Conservation (phyloP, 1,140 invertebrate genomes). For the Hydropsyche tenuis region DNA sequence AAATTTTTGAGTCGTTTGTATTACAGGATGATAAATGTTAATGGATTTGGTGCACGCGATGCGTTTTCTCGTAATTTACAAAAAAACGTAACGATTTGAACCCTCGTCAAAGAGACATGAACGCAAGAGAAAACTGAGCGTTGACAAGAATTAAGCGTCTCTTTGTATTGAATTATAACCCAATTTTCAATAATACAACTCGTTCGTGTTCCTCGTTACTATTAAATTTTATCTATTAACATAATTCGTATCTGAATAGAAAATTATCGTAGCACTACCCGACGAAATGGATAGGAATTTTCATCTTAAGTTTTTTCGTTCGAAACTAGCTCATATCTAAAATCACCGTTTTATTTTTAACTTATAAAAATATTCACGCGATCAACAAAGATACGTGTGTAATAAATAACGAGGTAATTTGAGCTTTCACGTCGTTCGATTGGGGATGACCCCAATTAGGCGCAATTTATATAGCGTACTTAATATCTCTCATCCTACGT, state of each 20-base stretch:
- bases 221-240: too few relatives aligned
- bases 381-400: constrained; percentile 4
- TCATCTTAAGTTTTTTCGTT: too few relatives aligned
- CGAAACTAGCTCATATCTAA: too few relatives aligned
- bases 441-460: constrained; percentile 16
- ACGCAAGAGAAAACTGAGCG: not conserved
- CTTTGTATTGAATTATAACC: not conserved
- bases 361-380: not conserved
- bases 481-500: not conserved
- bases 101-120: not conserved
- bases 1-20: not conserved
- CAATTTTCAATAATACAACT: not conserved
- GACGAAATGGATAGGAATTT: too few relatives aligned
- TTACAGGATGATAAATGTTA: constrained; percentile 25
- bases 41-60: constrained; percentile 20
- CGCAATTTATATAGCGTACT: not conserved
- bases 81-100: not conserved
- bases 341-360: too few relatives aligned
- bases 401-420: constrained; percentile 25
- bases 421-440: constrained; percentile 18
- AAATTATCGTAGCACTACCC: too few relatives aligned
- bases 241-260: too few relatives aligned
- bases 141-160: not conserved
- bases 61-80: not conserved
- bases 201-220: too few relatives aligned